Conservation (phyloP, 2,797 vertebrate species). For the Mormyrops boulengeri region DNA sequence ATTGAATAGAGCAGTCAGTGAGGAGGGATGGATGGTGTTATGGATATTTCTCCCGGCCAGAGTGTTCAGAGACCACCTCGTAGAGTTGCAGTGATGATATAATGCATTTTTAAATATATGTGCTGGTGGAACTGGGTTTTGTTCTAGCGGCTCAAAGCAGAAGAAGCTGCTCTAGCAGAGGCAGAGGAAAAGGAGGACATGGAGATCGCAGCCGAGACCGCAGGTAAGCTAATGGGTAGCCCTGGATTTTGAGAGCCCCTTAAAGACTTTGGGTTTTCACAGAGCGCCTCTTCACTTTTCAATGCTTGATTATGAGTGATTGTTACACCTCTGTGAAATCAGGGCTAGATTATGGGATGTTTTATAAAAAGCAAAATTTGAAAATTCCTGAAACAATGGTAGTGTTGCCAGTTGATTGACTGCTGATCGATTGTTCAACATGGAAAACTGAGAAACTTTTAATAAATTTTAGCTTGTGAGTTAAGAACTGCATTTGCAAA, state of each 20-base stretch:
- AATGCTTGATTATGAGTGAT: not conserved
- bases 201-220: slow-evolving; percentile 70
- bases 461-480: not conserved
- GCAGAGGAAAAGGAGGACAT: slow-evolving; percentile 85
- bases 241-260: not conserved
- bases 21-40: not conserved
- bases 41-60: not conserved
- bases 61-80: not conserved
- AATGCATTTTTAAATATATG: not conserved
- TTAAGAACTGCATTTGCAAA: not conserved
- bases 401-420: not conserved
- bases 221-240: slow-evolving; percentile 42
- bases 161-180: slow-evolving; percentile 78
- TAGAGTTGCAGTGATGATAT: not conserved
- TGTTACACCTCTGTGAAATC: not conserved
- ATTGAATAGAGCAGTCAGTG: not conserved
- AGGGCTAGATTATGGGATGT: not conserved
- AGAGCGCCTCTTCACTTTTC: not conserved
- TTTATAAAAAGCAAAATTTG: not conserved
- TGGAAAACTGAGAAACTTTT: not conserved
- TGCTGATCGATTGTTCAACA: not conserved
- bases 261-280: not conserved
- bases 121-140: not conserved
- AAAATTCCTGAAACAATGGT: not conserved
- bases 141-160: slow-evolving; percentile 75